Base-by-base conservation (phyloP, 2,888 invertebrate species). In the Prosopocoilus inquinatus region DNA sequence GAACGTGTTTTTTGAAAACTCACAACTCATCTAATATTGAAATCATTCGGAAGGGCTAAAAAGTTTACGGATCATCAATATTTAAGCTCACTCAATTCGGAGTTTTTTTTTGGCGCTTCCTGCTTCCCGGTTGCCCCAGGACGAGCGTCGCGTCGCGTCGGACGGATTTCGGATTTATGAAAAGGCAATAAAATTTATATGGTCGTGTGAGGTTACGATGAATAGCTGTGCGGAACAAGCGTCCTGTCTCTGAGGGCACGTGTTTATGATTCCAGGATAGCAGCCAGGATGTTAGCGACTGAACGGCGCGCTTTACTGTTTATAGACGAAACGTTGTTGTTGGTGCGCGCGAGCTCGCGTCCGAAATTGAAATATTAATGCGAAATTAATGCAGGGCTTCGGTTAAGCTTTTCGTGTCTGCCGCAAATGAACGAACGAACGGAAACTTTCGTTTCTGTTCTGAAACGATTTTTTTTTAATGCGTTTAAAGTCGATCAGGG, bases 161-260 rank as follows among this genome's bases (percentile, higher is more conserved):
- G n/a, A n/a, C n/a, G n/a, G n/a, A n/a, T n/a, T n/a, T n/a, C n/a
- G 54, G 58, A 59, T 63, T 61, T 63, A 61, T 61, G 62, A 61
- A 60, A 59, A 50, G 59, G 62, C 50, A 62, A 57, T 64, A 64
- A 64, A 64, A 62, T 64, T 64, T 64, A 64, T 64, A 64, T 59
- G 64, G 59, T 58, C 64, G 60, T 59, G 58, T 64, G 60, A 64
- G 61, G 60, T 62, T 61, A 59, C 53, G 56, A 56, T 60, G 58
- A 59, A 58, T 60, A 55, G 58, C 58, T 53, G 50, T 44, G 60
- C 49, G 54, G 45, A 57, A 55, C 59, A 54, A 52, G 59, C 51
- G 55, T 60, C 56, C 55, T 50, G 44, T 60, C 58, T 54, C 60
- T 58, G 44, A 56, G 58, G 60, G 56, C 58, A 55, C 51, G 58